Conservation (phyloP, 2,113 vertebrate species). For the Engystomops pustulosus region DNA sequence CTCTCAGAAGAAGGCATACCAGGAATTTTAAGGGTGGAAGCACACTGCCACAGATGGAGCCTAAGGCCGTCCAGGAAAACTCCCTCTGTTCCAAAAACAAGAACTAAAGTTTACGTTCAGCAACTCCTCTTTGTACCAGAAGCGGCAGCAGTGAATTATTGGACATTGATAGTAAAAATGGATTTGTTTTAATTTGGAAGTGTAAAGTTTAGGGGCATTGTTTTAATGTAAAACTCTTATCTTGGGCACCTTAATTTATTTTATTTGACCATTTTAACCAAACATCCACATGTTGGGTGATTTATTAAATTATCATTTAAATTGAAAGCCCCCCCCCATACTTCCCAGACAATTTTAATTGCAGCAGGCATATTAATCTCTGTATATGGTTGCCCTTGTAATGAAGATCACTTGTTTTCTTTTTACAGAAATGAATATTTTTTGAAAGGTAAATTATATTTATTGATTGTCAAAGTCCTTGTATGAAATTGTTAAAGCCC, state of each 20-base stretch:
- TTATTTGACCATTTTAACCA: conserved; percentile 68
- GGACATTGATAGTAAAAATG: conserved; percentile 55
- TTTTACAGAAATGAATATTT: conserved; percentile 64
- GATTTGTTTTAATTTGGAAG: conserved; percentile 62
- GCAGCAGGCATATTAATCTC: conserved; percentile 53
- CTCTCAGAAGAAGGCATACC: conserved; percentile 82
- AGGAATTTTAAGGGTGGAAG: conserved; percentile 78
- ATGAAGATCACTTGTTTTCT: conserved; percentile 63
- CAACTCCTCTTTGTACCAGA: conserved; percentile 67
- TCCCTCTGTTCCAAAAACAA: conserved; percentile 61
- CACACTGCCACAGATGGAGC: conserved; percentile 64
- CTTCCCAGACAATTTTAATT: conserved; percentile 40
- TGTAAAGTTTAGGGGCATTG: conserved; percentile 66
- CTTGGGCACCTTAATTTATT: conserved; percentile 64
- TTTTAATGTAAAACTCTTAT: conserved; percentile 67
- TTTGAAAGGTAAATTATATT: conserved; percentile 73
- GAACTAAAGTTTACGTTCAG: conserved; percentile 65
- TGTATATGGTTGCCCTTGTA: conserved; percentile 67
- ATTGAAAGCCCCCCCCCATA: conserved; percentile 1
- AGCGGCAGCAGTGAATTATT: conserved; percentile 67
- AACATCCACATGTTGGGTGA: conserved; percentile 66
- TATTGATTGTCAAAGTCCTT: conserved; percentile 73
- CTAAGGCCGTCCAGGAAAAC: conserved; percentile 59
- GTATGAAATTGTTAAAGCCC: conserved; percentile 71
- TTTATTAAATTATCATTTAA: conserved; percentile 12